Conservation (phyloP, 1,140 invertebrate genomes). For the Sweltsa coloradensis region DNA sequence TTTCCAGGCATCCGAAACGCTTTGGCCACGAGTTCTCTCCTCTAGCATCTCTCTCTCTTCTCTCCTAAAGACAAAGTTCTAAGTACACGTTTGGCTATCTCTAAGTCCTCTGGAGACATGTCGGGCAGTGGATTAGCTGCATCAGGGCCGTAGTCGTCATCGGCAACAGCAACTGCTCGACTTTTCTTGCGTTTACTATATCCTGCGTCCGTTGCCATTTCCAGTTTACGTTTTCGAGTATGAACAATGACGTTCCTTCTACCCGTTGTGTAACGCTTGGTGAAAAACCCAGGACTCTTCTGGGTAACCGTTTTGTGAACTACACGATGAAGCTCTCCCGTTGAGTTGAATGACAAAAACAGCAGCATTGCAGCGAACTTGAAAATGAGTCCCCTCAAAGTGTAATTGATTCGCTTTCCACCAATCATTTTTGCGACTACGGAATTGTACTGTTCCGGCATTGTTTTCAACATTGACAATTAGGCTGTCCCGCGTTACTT, state of each 20-base stretch:
- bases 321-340: neutral
- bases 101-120: too few species aligned
- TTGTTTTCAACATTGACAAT: constrained; percentile 29
- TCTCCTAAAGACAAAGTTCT: too few species aligned
- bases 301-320: neutral
- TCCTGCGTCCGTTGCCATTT: neutral
- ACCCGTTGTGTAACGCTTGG: neutral
- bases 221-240: neutral
- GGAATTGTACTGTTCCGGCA: constrained; percentile 26
- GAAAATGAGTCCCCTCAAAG: constrained; percentile 20
- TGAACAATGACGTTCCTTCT: constrained; percentile 6
- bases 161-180: too few species aligned
- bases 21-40: neutral
- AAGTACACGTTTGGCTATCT: too few species aligned
- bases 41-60: neutral
- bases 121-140: too few species aligned
- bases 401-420: constrained; percentile 28
- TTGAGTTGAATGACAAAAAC: constrained; percentile 23
- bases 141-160: too few species aligned
- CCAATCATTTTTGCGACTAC: constrained; percentile 24
- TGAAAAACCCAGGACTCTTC: neutral
- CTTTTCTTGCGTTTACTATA: neutral
- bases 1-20: too few species aligned
- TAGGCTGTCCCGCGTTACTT: constrained; percentile 19
- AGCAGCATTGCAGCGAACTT: constrained; percentile 20